Base-by-base conservation (phyloP, 2,888 invertebrate species). In the Caenorhabditis sp. region DNA sequence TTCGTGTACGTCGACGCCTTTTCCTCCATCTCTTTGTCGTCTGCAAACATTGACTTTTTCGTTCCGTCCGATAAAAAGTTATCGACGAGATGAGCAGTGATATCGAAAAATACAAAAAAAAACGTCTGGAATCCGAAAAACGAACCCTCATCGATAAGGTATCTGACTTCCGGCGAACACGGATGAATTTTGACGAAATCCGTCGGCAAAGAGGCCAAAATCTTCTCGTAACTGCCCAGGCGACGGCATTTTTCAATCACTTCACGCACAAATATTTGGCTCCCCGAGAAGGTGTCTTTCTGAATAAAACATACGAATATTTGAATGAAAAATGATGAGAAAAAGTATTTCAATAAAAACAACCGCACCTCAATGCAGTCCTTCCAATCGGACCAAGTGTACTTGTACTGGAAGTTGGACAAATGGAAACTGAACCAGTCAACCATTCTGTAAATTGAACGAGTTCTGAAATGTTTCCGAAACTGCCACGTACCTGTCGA, bases 351-450 rank as follows among this genome's bases (percentile, higher is more conserved):
- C 9, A 50, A 35, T 37, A 41, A 41, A n/a, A n/a, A 22, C 37
- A 43, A 41, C 35, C 63, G 48, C 17, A 82, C 86, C 61, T 88
- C 81, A 11, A 90, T 77, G 78, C 90, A 90, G 27, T 89, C 89
- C 8, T 84, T 82, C 91, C 91, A 91, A 74, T 91, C 91, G 20
- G 90, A 89, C 99, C 99, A 99, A 2, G 95, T 95, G 98, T 98
- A 99, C 61, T 96, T 93, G 90, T 96, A 99, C 90, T 99, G 97
- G 90, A 99, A 99, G 91, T 99, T 99, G 90, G 97, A 97, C 90
- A 99, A 92, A 90, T 99, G 98, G 90, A 98, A 98, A 0, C 95
- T 93, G 90, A 99, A 99, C 99, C 99, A 99, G 90, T 93, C 93
- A 24, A 94, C 94, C 90, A 99, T 96, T 86, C 97, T 93, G 90